phyloP scores from a whole-genome alignment of 2,888 invertebrate species.

The Drosophila anceps region DNA sequence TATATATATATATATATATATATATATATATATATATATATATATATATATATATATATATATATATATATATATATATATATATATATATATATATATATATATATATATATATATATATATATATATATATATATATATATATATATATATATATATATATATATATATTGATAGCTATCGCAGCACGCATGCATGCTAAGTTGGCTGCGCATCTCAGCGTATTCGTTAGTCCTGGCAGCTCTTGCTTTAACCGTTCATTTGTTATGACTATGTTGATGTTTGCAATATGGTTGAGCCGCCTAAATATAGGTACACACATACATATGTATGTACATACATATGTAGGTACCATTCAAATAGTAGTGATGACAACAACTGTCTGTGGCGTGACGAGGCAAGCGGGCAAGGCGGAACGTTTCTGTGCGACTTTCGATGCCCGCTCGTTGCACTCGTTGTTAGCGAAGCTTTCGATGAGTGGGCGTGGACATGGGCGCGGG shows the following conservation, averaged over 20 bases:
- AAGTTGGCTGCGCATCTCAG: constrained; percentile 25
- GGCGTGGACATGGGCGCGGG: constrained; percentile 1
- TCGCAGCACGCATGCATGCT: constrained; percentile 17
- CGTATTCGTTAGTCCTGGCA: neutral
- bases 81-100: neutral
- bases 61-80: neutral
- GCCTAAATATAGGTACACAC: constrained; percentile 2
- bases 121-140: neutral
- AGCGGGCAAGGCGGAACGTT: constrained; percentile 26
- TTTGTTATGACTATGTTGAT: constrained; percentile 13
- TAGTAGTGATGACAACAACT: constrained; percentile 40
- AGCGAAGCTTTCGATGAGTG: constrained; percentile 52
- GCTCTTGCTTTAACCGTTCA: constrained; percentile 37
- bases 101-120: neutral
- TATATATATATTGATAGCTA: neutral
- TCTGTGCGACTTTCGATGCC: constrained; percentile 30
- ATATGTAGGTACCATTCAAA: neutral
- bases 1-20: neutral
- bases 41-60: neutral
- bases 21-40: neutral
- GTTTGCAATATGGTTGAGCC: constrained; percentile 7
- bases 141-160: neutral
- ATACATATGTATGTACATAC: neutral
- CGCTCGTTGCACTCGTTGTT: constrained; percentile 51
- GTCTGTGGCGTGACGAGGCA: constrained; percentile 39